Conservation (phyloP, 1,140 invertebrate genomes). For the Phocides pigmalion region DNA sequence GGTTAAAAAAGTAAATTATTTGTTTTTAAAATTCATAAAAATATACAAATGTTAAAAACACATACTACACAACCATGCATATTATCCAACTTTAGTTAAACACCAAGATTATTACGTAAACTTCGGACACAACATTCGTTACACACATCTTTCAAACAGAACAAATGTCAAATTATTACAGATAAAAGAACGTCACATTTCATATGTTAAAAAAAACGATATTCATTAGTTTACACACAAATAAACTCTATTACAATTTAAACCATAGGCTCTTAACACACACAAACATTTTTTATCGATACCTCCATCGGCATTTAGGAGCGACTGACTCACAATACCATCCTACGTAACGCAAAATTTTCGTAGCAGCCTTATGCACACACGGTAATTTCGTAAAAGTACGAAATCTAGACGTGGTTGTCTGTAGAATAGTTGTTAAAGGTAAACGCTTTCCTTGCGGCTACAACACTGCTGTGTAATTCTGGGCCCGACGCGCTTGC, state of each 20-base stretch:
- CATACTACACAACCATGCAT: slow-evolving; percentile 25
- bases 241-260: background rate
- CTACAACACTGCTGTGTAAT: too few relatives aligned
- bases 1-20: background rate
- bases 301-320: slow-evolving; percentile 9
- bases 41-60: slow-evolving; percentile 6
- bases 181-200: too few relatives aligned
- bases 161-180: background rate
- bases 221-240: too few relatives aligned
- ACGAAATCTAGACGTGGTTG: too few relatives aligned
- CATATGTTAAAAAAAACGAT: too few relatives aligned
- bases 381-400: background rate
- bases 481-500: too few relatives aligned
- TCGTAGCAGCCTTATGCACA: background rate
- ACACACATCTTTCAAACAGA: background rate
- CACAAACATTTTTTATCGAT: slow-evolving; percentile 10
- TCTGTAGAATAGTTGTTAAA: too few relatives aligned
- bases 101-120: slow-evolving; percentile 19
- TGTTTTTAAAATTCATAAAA: background rate
- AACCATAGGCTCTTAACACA: slow-evolving; percentile 1
- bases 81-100: background rate
- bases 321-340: background rate
- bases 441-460: too few relatives aligned
- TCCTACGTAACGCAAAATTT: background rate
- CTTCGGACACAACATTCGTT: slow-evolving; percentile 3